Conservation (phyloP, 2,888 invertebrate species). For the Portevinia maculata region DNA sequence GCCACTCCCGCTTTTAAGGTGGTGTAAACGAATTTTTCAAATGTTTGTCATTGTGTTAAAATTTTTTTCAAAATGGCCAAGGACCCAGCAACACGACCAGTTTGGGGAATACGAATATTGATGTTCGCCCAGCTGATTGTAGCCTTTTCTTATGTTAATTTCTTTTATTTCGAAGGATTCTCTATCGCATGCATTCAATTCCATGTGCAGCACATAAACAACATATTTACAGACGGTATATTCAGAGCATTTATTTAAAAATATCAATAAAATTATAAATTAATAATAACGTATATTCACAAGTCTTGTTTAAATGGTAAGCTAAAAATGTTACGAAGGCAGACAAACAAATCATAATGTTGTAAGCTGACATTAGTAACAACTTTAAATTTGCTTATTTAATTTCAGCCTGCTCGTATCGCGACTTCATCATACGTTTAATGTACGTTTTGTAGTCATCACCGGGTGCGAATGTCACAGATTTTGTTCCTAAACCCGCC, state of each 20-base stretch:
- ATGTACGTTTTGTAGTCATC: constrained; percentile 83
- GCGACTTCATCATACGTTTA: constrained; percentile 83
- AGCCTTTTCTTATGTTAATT: not conserved
- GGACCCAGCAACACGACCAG: too few species aligned
- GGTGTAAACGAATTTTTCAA: too few species aligned
- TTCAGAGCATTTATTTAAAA: constrained; percentile 63
- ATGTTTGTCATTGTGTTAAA: too few species aligned
- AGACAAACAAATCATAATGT: constrained; percentile 3
- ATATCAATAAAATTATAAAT: constrained; percentile 51
- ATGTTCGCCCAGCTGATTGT: too few species aligned
- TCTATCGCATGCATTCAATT: not conserved
- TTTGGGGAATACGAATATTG: too few species aligned
- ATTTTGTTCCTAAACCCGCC: constrained; percentile 93
- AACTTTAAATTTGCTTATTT: constrained; percentile 53
- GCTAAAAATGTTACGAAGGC: constrained; percentile 9
- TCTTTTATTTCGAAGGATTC: not conserved
- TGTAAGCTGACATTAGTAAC: constrained; percentile 2
- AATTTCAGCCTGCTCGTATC: constrained; percentile 81
- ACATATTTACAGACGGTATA: constrained; percentile 1
- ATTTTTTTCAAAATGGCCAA: too few species aligned
- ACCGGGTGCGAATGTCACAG: constrained; percentile 78
- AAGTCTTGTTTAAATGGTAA: constrained; percentile 43
- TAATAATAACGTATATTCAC: constrained; percentile 65
- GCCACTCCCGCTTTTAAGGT: too few species aligned
- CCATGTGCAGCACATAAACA: not conserved